Percentiles rank a stretch among this genome's conserved stretches.
Conservation (phyloP, 2,113 vertebrate species). For the Alosa alosa region DNA sequence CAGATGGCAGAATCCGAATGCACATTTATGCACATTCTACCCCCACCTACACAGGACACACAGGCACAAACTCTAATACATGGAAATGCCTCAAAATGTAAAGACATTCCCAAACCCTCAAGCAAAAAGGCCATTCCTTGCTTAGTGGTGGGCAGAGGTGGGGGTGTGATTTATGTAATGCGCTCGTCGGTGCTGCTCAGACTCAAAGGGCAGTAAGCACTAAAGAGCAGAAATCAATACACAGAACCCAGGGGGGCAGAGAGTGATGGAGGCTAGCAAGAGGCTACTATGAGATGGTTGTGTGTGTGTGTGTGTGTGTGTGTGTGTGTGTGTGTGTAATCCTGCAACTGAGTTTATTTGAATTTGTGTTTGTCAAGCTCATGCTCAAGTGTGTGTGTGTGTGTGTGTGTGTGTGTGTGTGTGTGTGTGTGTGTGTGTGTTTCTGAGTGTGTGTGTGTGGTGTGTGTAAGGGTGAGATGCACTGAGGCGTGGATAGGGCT, state of each 20-base stretch:
- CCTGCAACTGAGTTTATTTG: too few relatives aligned
- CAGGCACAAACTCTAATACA: neutral
- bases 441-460: neutral
- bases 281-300: neutral
- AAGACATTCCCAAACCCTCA: neutral
- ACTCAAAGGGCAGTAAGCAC: neutral
- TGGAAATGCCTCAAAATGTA: neutral
- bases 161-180: conserved; percentile 4
- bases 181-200: neutral
- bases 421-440: neutral
- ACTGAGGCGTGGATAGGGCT: neutral
- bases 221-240: conserved; percentile 5
- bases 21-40: neutral
- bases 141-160: neutral
- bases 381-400: neutral
- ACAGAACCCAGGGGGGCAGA: neutral
- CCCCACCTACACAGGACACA: neutral
- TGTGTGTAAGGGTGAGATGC: neutral
- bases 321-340: neutral
- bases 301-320: neutral
- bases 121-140: neutral
- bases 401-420: neutral
- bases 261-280: neutral
- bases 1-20: neutral
- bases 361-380: neutral